Conservation (phyloP, 1,140 invertebrate species). For the Alviniconcha marisindica region DNA sequence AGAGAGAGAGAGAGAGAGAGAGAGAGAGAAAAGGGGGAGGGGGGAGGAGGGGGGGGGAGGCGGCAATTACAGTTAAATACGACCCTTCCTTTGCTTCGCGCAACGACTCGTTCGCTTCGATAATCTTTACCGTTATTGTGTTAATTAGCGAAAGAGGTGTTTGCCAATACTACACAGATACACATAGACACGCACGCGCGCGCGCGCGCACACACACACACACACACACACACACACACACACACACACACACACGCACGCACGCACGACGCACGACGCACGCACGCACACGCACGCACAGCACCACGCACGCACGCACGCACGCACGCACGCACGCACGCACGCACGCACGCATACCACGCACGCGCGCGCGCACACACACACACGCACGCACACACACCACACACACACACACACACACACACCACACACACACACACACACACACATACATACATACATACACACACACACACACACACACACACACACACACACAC, state of each 20-base stretch:
- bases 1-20: neutral
- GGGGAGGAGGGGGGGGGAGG: neutral
- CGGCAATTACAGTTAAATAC: neutral
- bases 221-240: neutral
- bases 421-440: neutral
- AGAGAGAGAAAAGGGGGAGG: neutral
- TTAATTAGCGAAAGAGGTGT: too few species aligned
- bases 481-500: neutral
- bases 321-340: neutral
- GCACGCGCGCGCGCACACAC: constrained; percentile 2
- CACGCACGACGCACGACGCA: neutral
- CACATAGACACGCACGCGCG: neutral
- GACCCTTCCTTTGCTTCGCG: too few species aligned
- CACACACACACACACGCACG: neutral
- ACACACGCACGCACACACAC: neutral
- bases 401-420: neutral
- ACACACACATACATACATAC: constrained; percentile 8
- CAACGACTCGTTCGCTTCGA: too few species aligned
- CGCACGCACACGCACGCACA: neutral
- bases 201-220: neutral
- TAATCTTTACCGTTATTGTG: too few species aligned
- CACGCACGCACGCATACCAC: constrained; percentile 1
- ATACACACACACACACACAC: neutral
- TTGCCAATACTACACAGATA: neutral
- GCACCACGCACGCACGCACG: neutral